Conservation (phyloP, 1,140 invertebrate species). For the Ganaspis sp. region DNA sequence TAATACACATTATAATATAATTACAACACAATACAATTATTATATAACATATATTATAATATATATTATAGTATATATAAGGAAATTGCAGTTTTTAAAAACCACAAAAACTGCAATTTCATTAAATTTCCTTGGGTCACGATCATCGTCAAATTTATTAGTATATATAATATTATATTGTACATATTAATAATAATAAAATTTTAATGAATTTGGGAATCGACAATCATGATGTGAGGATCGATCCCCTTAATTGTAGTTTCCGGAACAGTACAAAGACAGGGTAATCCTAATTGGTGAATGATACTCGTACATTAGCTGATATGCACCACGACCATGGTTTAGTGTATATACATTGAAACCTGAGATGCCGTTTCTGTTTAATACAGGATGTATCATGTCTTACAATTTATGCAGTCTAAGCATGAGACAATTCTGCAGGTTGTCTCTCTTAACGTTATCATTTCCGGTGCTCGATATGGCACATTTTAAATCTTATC, state of each 20-base stretch:
- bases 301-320: conserved; percentile 19
- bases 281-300: conserved; percentile 24
- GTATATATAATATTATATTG: too few relatives aligned
- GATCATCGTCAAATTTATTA: too few relatives aligned
- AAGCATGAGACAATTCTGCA: conserved; percentile 26
- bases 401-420: conserved; percentile 22
- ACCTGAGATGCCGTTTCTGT: conserved; percentile 22
- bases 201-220: not conserved
- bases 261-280: conserved; percentile 5
- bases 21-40: too few relatives aligned
- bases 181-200: too few relatives aligned
- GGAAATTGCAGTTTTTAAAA: too few relatives aligned
- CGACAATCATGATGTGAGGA: not conserved
- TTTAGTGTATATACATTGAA: not conserved
- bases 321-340: conserved; percentile 4
- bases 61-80: too few relatives aligned
- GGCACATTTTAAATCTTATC: not conserved
- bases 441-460: conserved; percentile 18
- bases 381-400: conserved; percentile 29
- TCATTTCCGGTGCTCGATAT: conserved; percentile 28
- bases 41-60: too few relatives aligned
- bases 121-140: too few relatives aligned
- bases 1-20: too few relatives aligned
- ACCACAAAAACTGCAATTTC: too few relatives aligned
- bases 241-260: not conserved